These are phyloP conservation scores for Alexandromys fortis DNA, from an alignment of 2,113 vertebrate genomes.

Conservation along the genomic window DNA sequence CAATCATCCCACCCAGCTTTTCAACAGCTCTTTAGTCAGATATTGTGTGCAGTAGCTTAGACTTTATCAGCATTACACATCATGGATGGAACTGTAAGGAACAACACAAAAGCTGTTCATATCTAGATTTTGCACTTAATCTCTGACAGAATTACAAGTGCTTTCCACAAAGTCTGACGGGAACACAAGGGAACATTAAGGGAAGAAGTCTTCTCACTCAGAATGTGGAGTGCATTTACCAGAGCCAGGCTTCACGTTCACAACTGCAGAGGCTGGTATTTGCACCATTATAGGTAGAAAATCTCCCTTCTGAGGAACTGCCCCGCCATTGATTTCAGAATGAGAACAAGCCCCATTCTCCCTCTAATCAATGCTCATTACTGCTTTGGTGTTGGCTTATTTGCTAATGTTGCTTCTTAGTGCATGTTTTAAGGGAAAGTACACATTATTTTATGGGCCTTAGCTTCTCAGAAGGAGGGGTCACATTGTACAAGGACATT, in stretches of 20 bases:
- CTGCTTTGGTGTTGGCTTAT: neutral
- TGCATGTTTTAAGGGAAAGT: conserved; percentile 40
- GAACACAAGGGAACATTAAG: neutral
- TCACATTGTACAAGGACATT: conserved; percentile 74
- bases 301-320: neutral
- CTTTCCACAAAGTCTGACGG: neutral
- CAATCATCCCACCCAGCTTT: neutral
- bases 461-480: conserved; percentile 76
- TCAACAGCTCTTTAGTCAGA: neutral
- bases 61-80: neutral
- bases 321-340: neutral
- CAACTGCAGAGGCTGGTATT: neutral
- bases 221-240: neutral
- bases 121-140: neutral
- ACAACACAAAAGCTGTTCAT: neutral
- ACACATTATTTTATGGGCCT: conserved; percentile 69
- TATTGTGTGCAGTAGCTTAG: neutral
- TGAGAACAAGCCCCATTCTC: neutral
- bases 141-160: neutral
- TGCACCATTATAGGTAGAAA: neutral
- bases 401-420: neutral
- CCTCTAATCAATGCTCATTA: neutral
- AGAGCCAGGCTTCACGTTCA: neutral
- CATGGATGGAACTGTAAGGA: neutral
- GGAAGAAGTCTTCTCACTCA: neutral